Evolutionary conservation across 1,140 invertebrate species (phyloP), one percentile per base, ranked within the genome.

Genomic region (Papilio polytes): DNA sequence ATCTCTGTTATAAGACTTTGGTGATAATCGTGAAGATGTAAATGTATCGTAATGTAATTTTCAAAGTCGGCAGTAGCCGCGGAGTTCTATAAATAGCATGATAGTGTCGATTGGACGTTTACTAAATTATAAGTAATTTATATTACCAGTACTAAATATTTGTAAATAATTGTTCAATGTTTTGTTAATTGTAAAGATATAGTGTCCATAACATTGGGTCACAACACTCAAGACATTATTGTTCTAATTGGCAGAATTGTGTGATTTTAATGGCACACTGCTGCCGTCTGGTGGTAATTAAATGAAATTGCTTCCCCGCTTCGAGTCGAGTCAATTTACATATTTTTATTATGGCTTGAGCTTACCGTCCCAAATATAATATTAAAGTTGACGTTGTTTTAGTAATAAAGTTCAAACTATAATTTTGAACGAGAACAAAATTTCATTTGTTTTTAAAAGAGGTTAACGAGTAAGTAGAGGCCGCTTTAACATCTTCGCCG

Each of bases 221-320:
- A 70, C 59, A 63, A 13, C 59, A 63, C 9, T 63, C 59, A 26
- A 63, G 26, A 70, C 26, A 31, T 70, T 70, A 70, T 70, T 70
- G 74, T 72, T 72, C 78, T 84, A 80, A 80, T 78, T 70, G 79
- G 73, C 77, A 73, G 53, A 80, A 82, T 86, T 78, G 83, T 82
- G 85, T 85, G 83, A 86, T 85, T 85, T 86, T 83, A 88, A 88
- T 84, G 85, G 81, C 82, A 83, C 78, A 81, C 81, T 63, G 51
- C 59, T 74, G 81, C 63, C 72, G 46, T 78, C 70, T 79, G 72
- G 59, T 72, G 53, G 83, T 82, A 88, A 88, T 88, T 88, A 88
- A 88, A 84, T 81, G 80, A 80, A 88, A 86, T 85, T 83, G 84
- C 85, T 80, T 88, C 84, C 81, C 72, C 81, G 74, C 63, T 59